These are phyloP conservation scores for Meiosimyza decipiens DNA, from an alignment of 2,888 invertebrate genomes.

Conservation along the genomic window DNA sequence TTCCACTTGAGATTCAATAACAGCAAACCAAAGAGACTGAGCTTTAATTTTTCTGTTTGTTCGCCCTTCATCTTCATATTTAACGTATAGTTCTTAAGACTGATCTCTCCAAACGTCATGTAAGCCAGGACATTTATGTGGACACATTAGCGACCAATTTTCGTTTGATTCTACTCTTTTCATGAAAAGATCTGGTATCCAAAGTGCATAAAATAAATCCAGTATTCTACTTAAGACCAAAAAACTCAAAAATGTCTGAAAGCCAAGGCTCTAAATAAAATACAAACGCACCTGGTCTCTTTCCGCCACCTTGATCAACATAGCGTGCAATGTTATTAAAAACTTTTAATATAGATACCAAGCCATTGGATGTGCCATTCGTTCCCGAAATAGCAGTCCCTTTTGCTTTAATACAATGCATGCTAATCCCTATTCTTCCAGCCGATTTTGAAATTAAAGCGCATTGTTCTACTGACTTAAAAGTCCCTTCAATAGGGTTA, in stretches of 20 bases:
- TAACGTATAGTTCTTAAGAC: constrained; percentile 87
- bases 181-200: constrained; percentile 99
- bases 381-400: constrained; percentile 94
- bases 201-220: constrained; percentile 96
- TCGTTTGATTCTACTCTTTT: constrained; percentile 85
- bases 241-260: constrained; percentile 94
- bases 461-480: constrained; percentile 90
- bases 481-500: constrained; percentile 96
- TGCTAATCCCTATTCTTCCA: constrained; percentile 96
- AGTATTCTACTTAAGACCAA: constrained; percentile 94
- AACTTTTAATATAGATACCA: constrained; percentile 95
- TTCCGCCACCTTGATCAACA: constrained; percentile 98
- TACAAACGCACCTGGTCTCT: constrained; percentile 97
- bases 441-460: constrained; percentile 97
- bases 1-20: constrained; percentile 95
- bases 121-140: constrained; percentile 90
- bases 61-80: constrained; percentile 85
- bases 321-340: constrained; percentile 96
- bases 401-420: constrained; percentile 93
- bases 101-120: constrained; percentile 94
- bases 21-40: constrained; percentile 91
- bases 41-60: constrained; percentile 80
- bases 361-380: constrained; percentile 93
- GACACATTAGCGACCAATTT: constrained; percentile 97
- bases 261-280: constrained; percentile 99